phyloP scores from a whole-genome alignment of 2,888 invertebrate genomes.

The Eulithis prunata region DNA sequence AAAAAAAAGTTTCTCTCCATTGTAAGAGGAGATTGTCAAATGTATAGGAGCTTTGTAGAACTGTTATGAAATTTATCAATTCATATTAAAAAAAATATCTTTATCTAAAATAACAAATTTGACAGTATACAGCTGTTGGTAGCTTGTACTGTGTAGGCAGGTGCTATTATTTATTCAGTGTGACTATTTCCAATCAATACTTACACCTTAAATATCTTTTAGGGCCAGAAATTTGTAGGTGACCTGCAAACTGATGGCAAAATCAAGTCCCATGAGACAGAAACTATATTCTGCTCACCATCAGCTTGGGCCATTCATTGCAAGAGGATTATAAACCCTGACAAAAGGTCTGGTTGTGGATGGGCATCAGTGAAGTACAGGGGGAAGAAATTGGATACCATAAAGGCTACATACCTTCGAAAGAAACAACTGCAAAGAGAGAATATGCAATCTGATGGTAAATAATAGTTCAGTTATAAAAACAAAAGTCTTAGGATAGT shows the following conservation, averaged over 20 bases:
- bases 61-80: too few species aligned
- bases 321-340: constrained; percentile 95
- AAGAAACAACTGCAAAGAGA: constrained; percentile 86
- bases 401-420: constrained; percentile 93
- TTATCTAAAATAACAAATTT: too few species aligned
- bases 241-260: constrained; percentile 94
- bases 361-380: constrained; percentile 96
- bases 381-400: constrained; percentile 94
- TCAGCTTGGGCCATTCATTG: constrained; percentile 97
- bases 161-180: background rate
- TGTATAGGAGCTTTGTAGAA: too few species aligned
- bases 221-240: constrained; percentile 95
- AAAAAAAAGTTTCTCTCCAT: too few species aligned
- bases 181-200: background rate
- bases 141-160: background rate
- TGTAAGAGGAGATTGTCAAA: too few species aligned
- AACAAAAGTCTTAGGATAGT: too few species aligned
- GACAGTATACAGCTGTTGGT: too few species aligned
- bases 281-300: constrained; percentile 94
- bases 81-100: too few species aligned
- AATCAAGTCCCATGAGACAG: constrained; percentile 94
- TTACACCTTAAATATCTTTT: constrained; percentile 42
- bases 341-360: constrained; percentile 96
- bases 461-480: constrained; percentile 3
- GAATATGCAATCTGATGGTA: constrained; percentile 79